Evolutionary conservation across 2,888 invertebrate species (phyloP).

Genomic region (Aproaerema taeniolella): DNA sequence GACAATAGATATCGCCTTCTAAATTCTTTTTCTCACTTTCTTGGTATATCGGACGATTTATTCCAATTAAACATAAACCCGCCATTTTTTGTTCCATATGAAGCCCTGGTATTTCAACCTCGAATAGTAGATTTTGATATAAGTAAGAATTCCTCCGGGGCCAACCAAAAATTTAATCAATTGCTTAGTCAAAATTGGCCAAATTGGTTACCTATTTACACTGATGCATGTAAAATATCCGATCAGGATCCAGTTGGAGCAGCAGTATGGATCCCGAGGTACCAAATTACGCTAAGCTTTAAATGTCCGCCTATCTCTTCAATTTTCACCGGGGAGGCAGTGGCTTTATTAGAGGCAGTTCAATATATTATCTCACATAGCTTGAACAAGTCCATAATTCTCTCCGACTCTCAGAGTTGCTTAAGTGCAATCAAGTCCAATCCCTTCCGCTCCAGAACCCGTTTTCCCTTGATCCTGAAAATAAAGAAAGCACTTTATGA

Average conservation of each 20-base stretch:
- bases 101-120: not conserved
- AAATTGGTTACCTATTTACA: not conserved
- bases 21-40: slow-evolving; percentile 1
- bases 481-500: not conserved
- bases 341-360: slow-evolving; percentile 3
- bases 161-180: not conserved
- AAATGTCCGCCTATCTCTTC: slow-evolving; percentile 2
- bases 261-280: slow-evolving; percentile 6
- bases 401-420: slow-evolving; percentile 6
- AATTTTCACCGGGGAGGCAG: slow-evolving; percentile 7
- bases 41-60: not conserved
- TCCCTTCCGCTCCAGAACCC: not conserved
- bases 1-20: not conserved
- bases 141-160: not conserved
- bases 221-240: slow-evolving; percentile 2
- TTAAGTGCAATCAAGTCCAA: not conserved
- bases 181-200: not conserved
- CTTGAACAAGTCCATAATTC: slow-evolving; percentile 1
- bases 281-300: not conserved
- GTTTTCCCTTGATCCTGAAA: not conserved
- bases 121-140: not conserved
- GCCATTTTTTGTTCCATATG: not conserved
- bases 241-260: not conserved
- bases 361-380: not conserved
- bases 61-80: not conserved